A percentile compares a stretch with the other conserved stretches of the same genome.
phyloP scores from a whole-genome alignment of 2,797 vertebrate genomes.

The Onychomys leucogaster region DNA sequence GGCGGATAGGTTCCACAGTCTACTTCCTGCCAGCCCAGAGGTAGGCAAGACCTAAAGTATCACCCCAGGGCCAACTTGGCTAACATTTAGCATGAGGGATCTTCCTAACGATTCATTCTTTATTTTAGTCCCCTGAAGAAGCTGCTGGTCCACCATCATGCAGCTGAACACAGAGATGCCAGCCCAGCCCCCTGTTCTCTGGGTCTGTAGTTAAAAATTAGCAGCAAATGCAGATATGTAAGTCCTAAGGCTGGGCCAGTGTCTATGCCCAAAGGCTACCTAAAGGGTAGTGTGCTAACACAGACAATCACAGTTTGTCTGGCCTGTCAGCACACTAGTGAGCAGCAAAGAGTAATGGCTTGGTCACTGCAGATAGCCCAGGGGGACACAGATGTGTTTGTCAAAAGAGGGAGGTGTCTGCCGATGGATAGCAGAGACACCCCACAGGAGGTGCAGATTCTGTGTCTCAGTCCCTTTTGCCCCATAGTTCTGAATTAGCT shows the following conservation, averaged over 20 bases:
- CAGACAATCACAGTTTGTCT: background rate
- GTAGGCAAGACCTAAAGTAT: background rate
- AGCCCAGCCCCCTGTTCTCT: background rate
- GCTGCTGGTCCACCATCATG: background rate
- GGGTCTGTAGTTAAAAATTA: background rate
- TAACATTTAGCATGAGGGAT: background rate
- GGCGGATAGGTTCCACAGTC: accelerated
- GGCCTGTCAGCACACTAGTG: background rate
- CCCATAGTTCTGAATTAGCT: background rate
- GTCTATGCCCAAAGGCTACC: background rate
- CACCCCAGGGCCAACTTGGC: background rate
- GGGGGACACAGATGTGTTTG: background rate
- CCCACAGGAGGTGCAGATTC: background rate
- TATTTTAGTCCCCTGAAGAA: background rate
- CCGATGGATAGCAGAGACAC: background rate
- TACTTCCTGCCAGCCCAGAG: background rate
- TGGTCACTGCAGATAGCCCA: background rate
- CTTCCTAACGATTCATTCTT: background rate
- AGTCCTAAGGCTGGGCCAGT: background rate
- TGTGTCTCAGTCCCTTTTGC: background rate
- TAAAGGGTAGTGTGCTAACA: background rate
- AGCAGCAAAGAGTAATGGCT: background rate
- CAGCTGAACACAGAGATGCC: background rate
- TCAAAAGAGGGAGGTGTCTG: background rate
- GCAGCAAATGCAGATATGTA: background rate